These are phyloP conservation scores for Nematopogon swammerdamellus DNA, from an alignment of 2,888 invertebrate genomes.

Conservation along the genomic window DNA sequence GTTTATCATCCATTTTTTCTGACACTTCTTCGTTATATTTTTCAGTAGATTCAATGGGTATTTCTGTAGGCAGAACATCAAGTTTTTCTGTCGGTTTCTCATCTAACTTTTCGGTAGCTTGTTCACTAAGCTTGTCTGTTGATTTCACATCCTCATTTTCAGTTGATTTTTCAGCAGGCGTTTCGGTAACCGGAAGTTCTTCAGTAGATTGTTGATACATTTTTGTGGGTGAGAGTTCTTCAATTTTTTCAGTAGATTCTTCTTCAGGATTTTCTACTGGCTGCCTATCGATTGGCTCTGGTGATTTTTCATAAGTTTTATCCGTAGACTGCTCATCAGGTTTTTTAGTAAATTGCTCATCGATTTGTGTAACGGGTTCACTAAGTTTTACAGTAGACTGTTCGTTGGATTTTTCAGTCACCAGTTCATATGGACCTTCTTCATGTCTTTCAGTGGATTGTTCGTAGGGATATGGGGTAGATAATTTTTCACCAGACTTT, in stretches of 20 bases:
- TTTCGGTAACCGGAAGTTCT: neutral
- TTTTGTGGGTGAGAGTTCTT: no score
- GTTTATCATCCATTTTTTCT: neutral
- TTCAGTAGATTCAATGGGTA: constrained; percentile 2
- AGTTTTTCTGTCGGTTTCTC: constrained; percentile 8
- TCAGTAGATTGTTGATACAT: no score
- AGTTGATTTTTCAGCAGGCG: neutral
- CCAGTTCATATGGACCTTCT: no score
- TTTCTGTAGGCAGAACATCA: no score
- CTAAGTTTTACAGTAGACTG: neutral
- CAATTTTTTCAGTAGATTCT: no score
- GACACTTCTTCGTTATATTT: neutral
- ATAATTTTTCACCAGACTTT: neutral
- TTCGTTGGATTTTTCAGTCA: constrained; percentile 2
- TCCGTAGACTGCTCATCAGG: no score
- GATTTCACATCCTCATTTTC: neutral
- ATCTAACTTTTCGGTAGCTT: constrained; percentile 1
- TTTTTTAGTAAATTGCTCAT: no score
- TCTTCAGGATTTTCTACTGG: no score
- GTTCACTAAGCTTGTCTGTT: neutral
- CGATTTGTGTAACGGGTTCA: no score
- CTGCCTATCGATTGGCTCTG: no score
- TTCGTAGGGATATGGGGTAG: constrained; percentile 4
- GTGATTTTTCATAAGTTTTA: no score
- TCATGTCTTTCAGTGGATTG: constrained; percentile 5